Base-by-base conservation (phyloP, 2,113 vertebrate species). In the Hirundichthys speculiger region DNA sequence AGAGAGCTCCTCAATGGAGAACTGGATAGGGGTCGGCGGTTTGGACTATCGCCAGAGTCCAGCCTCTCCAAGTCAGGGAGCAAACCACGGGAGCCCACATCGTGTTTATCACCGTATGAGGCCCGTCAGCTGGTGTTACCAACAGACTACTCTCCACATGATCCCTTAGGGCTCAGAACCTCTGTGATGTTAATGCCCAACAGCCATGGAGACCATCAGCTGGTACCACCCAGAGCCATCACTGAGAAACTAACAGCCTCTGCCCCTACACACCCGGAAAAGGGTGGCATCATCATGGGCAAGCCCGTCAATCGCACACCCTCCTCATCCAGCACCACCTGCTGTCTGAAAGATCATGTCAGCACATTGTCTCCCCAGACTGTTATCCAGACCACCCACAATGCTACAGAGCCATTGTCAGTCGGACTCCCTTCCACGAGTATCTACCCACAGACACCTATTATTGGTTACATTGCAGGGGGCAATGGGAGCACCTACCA, bases 381-480 rank as follows among this genome's bases (percentile, higher is more conserved):
- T 0, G 96, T 99, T 80, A 98, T 98, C 73, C 97, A 98, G 89
- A 97, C 97, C 53, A 94, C 96, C 40, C 96, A 96, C 82, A 94
- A 89, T 55, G 91, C 94, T 57, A 94, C 95, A 0, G 96, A 98
- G 89, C 90, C 94, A 0, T 92, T 98, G 62, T 94, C 97, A 0
- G 91, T 96, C 2, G 95, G 96, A 30, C 93, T 96, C 77, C 92
- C 95, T 0, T 90, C 96, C 13, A 84, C 94, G 0, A 93, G 93
- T 71, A 95, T 96, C 90, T 98, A 97, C 15, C 88, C 94, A 45
- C 97, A 97, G 75, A 91, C 94, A 0, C 94, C 97, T 0, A 94
- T 98, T 69, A 96, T 98, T 2, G 96, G 96, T 77, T 98, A 97
- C 85, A 93, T 97, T 65, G 94, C 96, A 2, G 88, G 82, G 19